phyloP scores from a whole-genome alignment of 2,888 invertebrate genomes.

The Drosophila merina region DNA sequence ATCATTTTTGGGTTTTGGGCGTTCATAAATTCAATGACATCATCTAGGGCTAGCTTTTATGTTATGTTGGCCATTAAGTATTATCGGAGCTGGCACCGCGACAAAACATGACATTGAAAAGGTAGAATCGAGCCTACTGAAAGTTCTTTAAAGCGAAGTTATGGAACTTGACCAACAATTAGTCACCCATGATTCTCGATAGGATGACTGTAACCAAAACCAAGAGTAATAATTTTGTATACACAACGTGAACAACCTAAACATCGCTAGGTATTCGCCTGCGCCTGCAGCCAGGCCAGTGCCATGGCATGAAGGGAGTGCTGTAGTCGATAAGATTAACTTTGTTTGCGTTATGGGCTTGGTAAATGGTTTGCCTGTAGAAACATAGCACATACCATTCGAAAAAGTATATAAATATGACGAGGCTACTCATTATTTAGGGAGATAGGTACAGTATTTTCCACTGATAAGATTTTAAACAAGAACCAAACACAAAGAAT shows the following conservation, averaged over 20 bases:
- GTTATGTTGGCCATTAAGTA: conserved; percentile 4
- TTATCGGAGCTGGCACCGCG: background rate
- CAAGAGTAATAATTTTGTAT: conserved; percentile 35
- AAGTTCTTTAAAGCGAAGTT: background rate
- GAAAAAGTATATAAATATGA: conserved; percentile 19
- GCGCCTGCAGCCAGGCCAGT: background rate
- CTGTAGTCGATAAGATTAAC: conserved; percentile 61
- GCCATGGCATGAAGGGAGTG: conserved; percentile 12
- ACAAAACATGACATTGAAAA: conserved; percentile 4
- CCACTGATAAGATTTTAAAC: conserved; percentile 60
- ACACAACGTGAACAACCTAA: conserved; percentile 16
- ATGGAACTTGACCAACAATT: background rate
- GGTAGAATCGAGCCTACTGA: background rate
- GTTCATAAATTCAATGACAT: conserved; percentile 59
- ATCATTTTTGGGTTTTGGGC: conserved; percentile 24
- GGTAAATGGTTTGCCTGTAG: conserved; percentile 29
- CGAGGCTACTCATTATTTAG: conserved; percentile 28
- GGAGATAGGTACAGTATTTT: conserved; percentile 49
- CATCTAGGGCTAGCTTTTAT: conserved; percentile 30
- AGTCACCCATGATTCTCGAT: background rate
- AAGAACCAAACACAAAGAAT: conserved; percentile 23
- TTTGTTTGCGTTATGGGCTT: conserved; percentile 61
- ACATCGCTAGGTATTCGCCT: conserved; percentile 22
- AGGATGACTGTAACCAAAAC: conserved; percentile 8
- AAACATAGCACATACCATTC: conserved; percentile 13